A percentile compares a stretch with the other conserved stretches of the same genome.
Conservation (phyloP, 2,888 invertebrate genomes). For the Neoascia interrupta region DNA sequence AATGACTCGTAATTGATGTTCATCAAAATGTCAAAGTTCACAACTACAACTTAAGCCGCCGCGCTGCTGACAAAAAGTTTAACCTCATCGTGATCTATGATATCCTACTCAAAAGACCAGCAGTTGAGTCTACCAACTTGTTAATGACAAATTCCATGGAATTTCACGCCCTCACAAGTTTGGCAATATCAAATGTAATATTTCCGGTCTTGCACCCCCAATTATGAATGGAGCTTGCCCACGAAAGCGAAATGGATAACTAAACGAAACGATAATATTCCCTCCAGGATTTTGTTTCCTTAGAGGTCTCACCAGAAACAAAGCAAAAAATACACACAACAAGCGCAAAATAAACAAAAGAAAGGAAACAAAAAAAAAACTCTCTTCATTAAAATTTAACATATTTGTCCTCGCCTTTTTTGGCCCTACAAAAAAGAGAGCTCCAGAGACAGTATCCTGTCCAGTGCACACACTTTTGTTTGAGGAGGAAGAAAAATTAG, state of each 20-base stretch:
- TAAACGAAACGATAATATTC: slow-evolving; percentile 11
- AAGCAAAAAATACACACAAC: not conserved
- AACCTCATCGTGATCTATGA: no score
- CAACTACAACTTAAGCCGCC: no score
- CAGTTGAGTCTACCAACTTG: no score
- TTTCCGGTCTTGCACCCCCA: slow-evolving; percentile 26
- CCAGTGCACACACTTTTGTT: no score
- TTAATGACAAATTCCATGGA: slow-evolving; percentile 11
- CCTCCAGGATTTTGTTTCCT: not conserved
- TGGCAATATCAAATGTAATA: slow-evolving; percentile 6
- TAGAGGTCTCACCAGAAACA: not conserved
- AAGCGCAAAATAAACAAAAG: not conserved
- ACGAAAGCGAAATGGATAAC: slow-evolving; percentile 16
- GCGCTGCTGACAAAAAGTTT: no score
- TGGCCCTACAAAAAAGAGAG: not conserved
- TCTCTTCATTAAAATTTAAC: slow-evolving; percentile 29
- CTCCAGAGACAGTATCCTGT: not conserved
- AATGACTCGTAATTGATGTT: no score
- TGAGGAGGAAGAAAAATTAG: no score
- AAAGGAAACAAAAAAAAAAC: not conserved
- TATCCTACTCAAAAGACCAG: no score
- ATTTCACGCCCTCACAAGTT: slow-evolving; percentile 1
- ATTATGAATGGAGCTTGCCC: slow-evolving; percentile 22
- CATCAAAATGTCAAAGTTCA: no score
- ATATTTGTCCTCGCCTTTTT: no score